Evolutionary conservation across 2,797 vertebrate species (phyloP), one percentile per base, ranked within the genome.

Genomic region (Anolis apletophallus): DNA sequence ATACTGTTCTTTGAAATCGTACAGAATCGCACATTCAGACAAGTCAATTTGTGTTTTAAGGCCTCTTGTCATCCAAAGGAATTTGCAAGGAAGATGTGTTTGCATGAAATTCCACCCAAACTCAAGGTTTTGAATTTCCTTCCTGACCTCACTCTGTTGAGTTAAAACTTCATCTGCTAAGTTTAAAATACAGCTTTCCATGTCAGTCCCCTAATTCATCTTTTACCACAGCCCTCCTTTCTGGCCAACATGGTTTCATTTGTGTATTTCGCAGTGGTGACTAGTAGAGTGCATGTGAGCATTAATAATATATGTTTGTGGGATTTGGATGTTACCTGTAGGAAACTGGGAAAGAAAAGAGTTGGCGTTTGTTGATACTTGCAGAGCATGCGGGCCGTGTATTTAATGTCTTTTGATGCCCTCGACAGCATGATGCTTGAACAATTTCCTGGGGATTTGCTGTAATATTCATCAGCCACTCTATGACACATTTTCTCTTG

Each of bases 391-490:
- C 14, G 26, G 40, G 80, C 81, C 84, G 2, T 57, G n/a, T 2
- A 67, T 86, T 87, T 61, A 86, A 82, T 80, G 75, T 59, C 32
- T 80, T 88, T 68, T 83, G 80, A 90, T 88, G 59, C 93, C 94
- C 89, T 92, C 83, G 88, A 84, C 75, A 87, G 73, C 78, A 80
- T 90, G 88, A 89, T 77, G 29, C 93, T 96, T 93, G 91, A 95
- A 94, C 84, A 93, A 88, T 93, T 95, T 96, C 95, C 93, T 87
- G 92, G 88, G 92, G 87, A 85, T 91, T 94, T 91, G n/a, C 59
- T 85, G 67, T 76, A 95, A 91, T 83, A 86, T 90, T 77, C 88
- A 91, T 92, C 86, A 94, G 88, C 81, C 46, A 87, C 68, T 64
- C 10, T 76, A n/a, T 91, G 91, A 89, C 89, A 93, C 67, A 75